Evolutionary conservation across 1,140 invertebrate species (phyloP).

Genomic region (Coelopa frigida): DNA sequence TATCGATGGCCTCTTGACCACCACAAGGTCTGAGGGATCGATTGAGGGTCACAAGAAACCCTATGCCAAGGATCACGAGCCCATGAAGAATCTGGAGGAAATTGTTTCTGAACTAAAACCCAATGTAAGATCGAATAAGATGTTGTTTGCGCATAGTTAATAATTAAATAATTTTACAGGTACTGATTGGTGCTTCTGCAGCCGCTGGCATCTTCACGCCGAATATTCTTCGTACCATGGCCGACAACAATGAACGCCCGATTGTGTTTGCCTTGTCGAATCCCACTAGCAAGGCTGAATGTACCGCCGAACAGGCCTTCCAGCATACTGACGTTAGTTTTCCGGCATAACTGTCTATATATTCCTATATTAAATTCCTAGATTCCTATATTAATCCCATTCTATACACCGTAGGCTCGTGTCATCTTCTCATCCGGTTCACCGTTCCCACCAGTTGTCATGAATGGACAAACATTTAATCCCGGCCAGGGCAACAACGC

Average conservation of each 20-base stretch:
- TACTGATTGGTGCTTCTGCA: slow-evolving; percentile 70
- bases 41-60: slow-evolving; percentile 67
- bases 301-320: slow-evolving; percentile 90
- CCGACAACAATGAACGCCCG: slow-evolving; percentile 74
- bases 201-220: slow-evolving; percentile 81
- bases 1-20: slow-evolving; percentile 72
- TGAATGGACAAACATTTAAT: slow-evolving; percentile 70
- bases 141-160: background rate
- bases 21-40: slow-evolving; percentile 62
- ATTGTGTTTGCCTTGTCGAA: slow-evolving; percentile 94
- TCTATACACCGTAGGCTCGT: slow-evolving; percentile 60
- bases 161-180: slow-evolving; percentile 25
- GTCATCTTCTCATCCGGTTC: slow-evolving; percentile 89
- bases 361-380: too few relatives aligned
- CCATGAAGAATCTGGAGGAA: slow-evolving; percentile 67
- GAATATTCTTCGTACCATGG: slow-evolving; percentile 80
- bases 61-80: slow-evolving; percentile 76
- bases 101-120: slow-evolving; percentile 80
- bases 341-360: too few relatives aligned
- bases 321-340: slow-evolving; percentile 68
- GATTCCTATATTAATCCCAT: too few relatives aligned
- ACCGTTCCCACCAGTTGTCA: slow-evolving; percentile 75
- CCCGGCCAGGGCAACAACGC: slow-evolving; percentile 96
- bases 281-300: slow-evolving; percentile 93
- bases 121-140: slow-evolving; percentile 31